These are phyloP conservation scores for Xenopus laevis DNA, from an alignment of 2,113 vertebrate species.

Conservation along the genomic window DNA sequence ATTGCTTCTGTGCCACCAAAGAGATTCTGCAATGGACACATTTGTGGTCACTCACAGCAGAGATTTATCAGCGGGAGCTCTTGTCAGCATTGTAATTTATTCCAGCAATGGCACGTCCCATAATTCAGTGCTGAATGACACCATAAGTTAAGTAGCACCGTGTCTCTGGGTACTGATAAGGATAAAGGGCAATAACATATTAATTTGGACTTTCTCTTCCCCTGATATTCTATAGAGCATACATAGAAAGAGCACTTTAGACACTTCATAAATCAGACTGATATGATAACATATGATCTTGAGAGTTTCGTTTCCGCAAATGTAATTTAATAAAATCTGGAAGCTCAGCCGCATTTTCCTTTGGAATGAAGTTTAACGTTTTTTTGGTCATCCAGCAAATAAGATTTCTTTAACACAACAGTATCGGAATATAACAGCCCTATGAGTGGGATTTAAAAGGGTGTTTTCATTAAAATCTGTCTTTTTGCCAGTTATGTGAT, in stretches of 20 bases:
- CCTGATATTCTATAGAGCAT: neutral
- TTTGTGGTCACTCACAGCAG: neutral
- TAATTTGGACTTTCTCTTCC: slow-evolving; percentile 3
- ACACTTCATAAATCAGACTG: neutral
- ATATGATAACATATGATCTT: slow-evolving; percentile 4
- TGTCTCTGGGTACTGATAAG: slow-evolving; percentile 1
- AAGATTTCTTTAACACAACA: too few species aligned
- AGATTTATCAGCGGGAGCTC: neutral
- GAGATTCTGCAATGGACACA: neutral
- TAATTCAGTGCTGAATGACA: slow-evolving; percentile 5
- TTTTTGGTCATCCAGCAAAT: too few species aligned
- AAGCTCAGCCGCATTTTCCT: too few species aligned
- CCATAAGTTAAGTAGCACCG: neutral
- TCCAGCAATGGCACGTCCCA: neutral
- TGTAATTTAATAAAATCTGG: neutral
- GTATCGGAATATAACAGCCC: too few species aligned
- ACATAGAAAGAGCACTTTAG: neutral
- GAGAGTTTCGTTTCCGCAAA: neutral
- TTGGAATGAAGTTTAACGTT: too few species aligned
- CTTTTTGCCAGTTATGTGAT: too few species aligned
- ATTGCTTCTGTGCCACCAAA: neutral
- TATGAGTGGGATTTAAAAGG: too few species aligned
- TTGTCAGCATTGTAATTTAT: neutral
- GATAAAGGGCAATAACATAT: neutral
- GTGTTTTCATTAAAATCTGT: too few species aligned